phyloP scores from a whole-genome alignment of 2,888 invertebrate genomes.

The Melanostoma scalare region DNA sequence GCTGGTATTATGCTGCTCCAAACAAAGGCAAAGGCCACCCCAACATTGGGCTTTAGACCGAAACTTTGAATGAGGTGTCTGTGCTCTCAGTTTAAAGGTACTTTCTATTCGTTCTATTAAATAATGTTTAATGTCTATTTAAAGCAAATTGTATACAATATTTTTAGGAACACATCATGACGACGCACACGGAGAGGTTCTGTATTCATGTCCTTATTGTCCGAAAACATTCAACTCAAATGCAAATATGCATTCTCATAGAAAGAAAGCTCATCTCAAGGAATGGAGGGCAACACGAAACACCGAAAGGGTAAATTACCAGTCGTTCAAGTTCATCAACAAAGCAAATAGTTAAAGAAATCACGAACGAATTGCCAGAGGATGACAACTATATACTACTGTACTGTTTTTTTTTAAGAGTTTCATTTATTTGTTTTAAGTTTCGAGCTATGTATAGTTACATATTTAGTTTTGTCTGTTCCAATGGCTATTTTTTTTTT shows the following conservation, averaged over 20 bases:
- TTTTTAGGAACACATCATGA: constrained; percentile 80
- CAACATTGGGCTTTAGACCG: constrained; percentile 74
- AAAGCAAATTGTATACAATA: not conserved
- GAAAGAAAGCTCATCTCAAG: constrained; percentile 80
- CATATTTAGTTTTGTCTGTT: not conserved
- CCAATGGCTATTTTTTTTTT: not conserved
- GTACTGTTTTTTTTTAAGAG: not conserved
- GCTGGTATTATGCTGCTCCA: too few relatives aligned
- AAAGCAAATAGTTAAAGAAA: constrained; percentile 29
- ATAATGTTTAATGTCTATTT: too few relatives aligned
- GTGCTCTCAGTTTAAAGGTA: constrained; percentile 79
- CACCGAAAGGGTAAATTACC: constrained; percentile 73
- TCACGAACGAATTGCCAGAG: constrained; percentile 41
- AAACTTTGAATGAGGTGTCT: constrained; percentile 79
- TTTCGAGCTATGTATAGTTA: not conserved
- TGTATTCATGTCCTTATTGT: constrained; percentile 81
- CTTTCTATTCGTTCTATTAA: too few relatives aligned
- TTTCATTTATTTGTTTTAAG: not conserved
- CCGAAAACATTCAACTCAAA: constrained; percentile 81
- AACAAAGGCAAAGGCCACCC: too few relatives aligned
- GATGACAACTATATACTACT: constrained; percentile 20
- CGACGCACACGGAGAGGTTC: constrained; percentile 80
- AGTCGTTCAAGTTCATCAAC: constrained; percentile 28
- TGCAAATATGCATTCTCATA: constrained; percentile 81
- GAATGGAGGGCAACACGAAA: constrained; percentile 79